Evolutionary conservation across 2,888 invertebrate species (phyloP), one percentile per base, ranked within the genome.

Genomic region (Sarcophaga subvicina): DNA sequence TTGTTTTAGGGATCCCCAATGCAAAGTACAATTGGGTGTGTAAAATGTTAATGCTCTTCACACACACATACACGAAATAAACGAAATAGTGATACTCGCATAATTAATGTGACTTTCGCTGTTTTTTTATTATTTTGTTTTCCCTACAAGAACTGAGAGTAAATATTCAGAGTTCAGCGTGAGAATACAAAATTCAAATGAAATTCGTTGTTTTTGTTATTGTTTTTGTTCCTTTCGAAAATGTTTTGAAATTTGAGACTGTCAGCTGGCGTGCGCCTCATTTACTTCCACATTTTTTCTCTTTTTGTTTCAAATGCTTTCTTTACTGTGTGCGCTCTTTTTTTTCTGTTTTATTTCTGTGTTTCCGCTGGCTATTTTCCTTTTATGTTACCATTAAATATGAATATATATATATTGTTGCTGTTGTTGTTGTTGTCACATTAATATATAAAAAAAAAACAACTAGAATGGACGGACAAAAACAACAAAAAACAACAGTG

Each of bases 241-340:
- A 64, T 87, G 82, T 86, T 77, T 71, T 85, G 88, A 87, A 87
- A 87, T 88, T 88, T 86, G 83, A 88, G 84, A 86, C 85, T 85
- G 80, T 85, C 83, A 88, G 85, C 85, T 83, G 80, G 81, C 81
- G 83, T 70, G 80, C 87, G 81, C 85, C 69, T 85, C 81, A 80
- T 88, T 88, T 84, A 81, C 73, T 86, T 83, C 81, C 71, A 83
- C 76, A 83, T 81, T 83, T 86, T 66, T 72, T 70, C 14, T 54
- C 17, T 49, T 75, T 54, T 59, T 54, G 67, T 37, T 37, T 37
- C 37, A 37, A 37, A 37, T 73, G 4, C 2, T 45, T 60, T 17
- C 12, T 3, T 75, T 2, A 11, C 14, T 62, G 27, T 60, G 4
- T 77, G 59, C 3, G 12, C 37, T 83, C 64, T 71, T 49, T 70